Evolutionary conservation across 1,140 invertebrate genomes (phyloP).

Genomic region (Bombus cullumanus): DNA sequence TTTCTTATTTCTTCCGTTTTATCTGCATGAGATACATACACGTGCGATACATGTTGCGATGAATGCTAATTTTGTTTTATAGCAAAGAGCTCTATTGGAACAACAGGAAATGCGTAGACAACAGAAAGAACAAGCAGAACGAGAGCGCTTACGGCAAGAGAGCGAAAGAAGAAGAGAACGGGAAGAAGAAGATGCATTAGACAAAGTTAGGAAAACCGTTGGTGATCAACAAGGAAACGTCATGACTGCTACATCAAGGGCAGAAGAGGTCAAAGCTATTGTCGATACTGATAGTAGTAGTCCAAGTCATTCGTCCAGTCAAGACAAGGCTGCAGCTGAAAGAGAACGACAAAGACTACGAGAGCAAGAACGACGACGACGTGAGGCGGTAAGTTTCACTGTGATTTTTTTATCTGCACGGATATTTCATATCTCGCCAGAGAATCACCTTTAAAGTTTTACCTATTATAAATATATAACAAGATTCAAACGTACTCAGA

Average conservation of each 20-base stretch:
- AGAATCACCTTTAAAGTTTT: too few relatives aligned
- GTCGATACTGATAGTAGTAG: constrained; percentile 83
- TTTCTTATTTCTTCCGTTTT: neutral
- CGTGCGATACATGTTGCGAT: neutral
- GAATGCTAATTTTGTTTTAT: constrained; percentile 29
- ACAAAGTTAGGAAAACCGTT: constrained; percentile 86
- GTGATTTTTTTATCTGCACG: neutral
- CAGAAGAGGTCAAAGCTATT: constrained; percentile 84
- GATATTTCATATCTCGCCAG: neutral
- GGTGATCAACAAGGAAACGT: constrained; percentile 77
- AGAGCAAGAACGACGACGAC: constrained; percentile 94
- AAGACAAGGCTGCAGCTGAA: constrained; percentile 88
- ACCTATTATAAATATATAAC: neutral
- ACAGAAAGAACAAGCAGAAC: constrained; percentile 93
- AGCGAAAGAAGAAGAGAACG: constrained; percentile 90
- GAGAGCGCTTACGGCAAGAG: constrained; percentile 90
- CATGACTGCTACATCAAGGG: constrained; percentile 75
- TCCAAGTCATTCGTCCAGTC: constrained; percentile 84
- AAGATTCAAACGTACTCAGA: neutral
- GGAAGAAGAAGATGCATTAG: constrained; percentile 91
- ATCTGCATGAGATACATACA: too few relatives aligned
- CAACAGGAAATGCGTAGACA: constrained; percentile 89
- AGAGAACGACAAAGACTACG: constrained; percentile 90
- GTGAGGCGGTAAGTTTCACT: constrained; percentile 92
- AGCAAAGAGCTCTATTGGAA: constrained; percentile 91